These are phyloP conservation scores for Microcebus tavaratra DNA, from an alignment of 2,113 vertebrate species.

Conservation along the genomic window DNA sequence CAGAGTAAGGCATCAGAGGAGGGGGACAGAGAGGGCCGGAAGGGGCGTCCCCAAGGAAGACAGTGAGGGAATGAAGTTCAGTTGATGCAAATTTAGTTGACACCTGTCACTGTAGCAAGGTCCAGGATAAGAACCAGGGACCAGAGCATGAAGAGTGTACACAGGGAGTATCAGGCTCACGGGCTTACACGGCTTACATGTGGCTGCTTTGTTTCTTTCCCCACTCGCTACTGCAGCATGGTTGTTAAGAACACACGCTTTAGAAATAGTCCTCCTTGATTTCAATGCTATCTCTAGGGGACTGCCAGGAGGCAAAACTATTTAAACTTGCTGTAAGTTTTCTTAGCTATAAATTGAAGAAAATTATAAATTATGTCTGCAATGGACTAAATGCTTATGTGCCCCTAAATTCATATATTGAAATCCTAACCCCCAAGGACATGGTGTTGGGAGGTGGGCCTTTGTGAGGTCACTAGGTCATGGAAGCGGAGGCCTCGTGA, in stretches of 20 bases:
- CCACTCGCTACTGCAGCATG: too few species aligned
- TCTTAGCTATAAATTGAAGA: background rate
- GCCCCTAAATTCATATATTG: background rate
- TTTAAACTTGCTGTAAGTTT: background rate
- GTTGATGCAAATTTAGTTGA: background rate
- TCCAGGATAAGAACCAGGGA: background rate
- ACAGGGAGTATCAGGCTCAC: too few species aligned
- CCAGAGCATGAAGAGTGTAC: rapidly evolving
- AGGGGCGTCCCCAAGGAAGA: background rate
- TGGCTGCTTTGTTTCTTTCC: background rate
- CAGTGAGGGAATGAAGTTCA: background rate
- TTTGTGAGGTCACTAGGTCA: background rate
- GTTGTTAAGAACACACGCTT: background rate
- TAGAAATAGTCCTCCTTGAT: background rate
- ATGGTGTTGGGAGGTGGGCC: background rate
- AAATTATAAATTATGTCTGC: background rate
- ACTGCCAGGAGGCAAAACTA: background rate
- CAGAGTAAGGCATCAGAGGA: background rate
- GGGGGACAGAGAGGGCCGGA: background rate
- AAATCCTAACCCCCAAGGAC: background rate
- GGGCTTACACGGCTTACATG: background rate
- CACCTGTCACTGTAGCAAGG: background rate
- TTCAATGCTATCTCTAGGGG: background rate
- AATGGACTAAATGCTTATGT: background rate
- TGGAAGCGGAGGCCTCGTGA: background rate